A percentile compares a stretch with the other conserved stretches of the same genome.
Conservation (phyloP, 2,113 vertebrate species). For the Echinops telfairi region DNA sequence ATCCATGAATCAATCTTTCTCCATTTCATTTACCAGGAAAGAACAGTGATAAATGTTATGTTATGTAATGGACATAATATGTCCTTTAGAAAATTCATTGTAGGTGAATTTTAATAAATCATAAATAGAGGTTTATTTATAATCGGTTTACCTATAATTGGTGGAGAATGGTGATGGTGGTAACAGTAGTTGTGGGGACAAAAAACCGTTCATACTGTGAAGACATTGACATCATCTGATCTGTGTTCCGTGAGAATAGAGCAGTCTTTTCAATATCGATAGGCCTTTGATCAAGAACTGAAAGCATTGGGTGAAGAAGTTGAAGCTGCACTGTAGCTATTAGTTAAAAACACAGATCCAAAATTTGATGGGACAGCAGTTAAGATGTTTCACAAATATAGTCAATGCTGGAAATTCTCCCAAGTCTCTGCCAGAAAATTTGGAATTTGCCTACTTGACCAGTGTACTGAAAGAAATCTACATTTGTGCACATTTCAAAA, state of each 20-base stretch:
- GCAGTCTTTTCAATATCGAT: not conserved
- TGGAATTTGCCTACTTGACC: too few species aligned
- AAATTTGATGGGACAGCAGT: not conserved
- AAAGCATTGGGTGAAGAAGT: too few species aligned
- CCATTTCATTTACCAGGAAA: not conserved
- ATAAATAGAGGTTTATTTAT: not conserved
- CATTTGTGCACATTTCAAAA: too few species aligned
- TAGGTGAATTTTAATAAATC: not conserved
- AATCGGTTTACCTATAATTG: too few species aligned
- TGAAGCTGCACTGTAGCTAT: too few species aligned
- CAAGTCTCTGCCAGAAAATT: too few species aligned
- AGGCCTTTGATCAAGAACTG: not conserved
- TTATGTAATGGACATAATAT: too few species aligned
- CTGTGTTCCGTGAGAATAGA: not conserved
- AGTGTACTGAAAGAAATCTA: too few species aligned
- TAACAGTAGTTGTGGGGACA: not conserved
- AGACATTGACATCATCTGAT: not conserved
- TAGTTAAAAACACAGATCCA: not conserved
- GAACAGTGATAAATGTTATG: not conserved
- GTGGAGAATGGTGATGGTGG: not conserved
- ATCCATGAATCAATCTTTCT: not conserved
- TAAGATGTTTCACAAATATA: not conserved
- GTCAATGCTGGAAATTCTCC: too few species aligned
- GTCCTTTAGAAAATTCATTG: not conserved
- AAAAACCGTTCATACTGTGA: not conserved